Conservation (phyloP, 2,797 vertebrate species). For the Allobates femoralis region DNA sequence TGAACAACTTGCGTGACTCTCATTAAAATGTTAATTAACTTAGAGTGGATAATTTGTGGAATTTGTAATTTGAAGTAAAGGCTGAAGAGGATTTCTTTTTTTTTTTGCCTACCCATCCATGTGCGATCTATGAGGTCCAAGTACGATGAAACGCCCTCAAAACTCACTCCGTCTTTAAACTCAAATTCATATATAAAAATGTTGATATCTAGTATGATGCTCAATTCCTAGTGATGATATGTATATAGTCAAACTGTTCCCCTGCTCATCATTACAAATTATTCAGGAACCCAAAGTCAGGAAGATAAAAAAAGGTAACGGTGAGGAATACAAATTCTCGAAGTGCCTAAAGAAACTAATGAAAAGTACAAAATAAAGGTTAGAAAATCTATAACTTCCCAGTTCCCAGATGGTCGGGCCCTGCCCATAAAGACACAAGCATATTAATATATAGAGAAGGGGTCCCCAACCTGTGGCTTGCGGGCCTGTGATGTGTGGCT, state of each 20-base stretch:
- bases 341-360: not conserved
- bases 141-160: not conserved
- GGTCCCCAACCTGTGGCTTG: no score
- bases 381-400: not conserved
- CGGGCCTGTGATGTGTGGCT: no score
- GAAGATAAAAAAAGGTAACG: no score
- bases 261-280: no score
- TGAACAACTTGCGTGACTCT: conserved; percentile 12
- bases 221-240: not conserved
- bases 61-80: not conserved
- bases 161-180: not conserved
- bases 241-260: not conserved
- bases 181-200: not conserved
- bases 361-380: not conserved
- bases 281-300: no score
- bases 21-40: conserved; percentile 25
- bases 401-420: no score
- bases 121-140: not conserved
- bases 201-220: not conserved
- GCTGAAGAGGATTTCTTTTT: not conserved
- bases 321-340: not conserved
- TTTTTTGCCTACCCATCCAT: not conserved
- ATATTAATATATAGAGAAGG: no score
- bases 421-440: no score
- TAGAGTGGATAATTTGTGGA: conserved; percentile 18